Conservation (phyloP, 2,797 vertebrate genomes). For the Lepus oiostolus region DNA sequence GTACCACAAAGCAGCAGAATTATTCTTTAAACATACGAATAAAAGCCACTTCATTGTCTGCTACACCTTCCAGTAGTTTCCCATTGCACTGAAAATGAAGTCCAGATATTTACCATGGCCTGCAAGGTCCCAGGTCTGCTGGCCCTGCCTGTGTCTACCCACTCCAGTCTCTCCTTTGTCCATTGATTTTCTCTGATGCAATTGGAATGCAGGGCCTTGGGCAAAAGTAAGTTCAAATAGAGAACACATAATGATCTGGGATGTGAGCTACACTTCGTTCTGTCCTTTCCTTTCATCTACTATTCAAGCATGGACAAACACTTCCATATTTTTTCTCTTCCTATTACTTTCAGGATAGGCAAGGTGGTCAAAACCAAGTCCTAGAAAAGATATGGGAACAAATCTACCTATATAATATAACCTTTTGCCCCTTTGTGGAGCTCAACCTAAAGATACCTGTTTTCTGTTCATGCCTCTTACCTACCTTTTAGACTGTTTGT, state of each 20-base stretch:
- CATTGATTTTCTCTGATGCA: background rate
- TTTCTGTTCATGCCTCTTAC: background rate
- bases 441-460: background rate
- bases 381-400: background rate
- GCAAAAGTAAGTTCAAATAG: background rate
- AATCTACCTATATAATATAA: background rate
- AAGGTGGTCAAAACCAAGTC: constrained; percentile 1
- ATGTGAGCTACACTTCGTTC: background rate
- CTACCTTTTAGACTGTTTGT: background rate
- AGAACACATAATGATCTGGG: background rate
- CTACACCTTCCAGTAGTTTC: background rate
- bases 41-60: background rate
- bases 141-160: background rate
- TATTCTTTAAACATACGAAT: background rate
- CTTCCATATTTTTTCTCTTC: background rate
- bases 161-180: background rate
- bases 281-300: background rate
- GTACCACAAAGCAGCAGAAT: background rate
- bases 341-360: background rate
- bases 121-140: background rate
- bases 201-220: background rate
- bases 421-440: background rate
- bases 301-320: background rate
- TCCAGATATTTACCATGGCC: background rate
- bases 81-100: constrained; percentile 22